Conservation (phyloP, 2,113 vertebrate genomes). For the Pelobates fuscus region DNA sequence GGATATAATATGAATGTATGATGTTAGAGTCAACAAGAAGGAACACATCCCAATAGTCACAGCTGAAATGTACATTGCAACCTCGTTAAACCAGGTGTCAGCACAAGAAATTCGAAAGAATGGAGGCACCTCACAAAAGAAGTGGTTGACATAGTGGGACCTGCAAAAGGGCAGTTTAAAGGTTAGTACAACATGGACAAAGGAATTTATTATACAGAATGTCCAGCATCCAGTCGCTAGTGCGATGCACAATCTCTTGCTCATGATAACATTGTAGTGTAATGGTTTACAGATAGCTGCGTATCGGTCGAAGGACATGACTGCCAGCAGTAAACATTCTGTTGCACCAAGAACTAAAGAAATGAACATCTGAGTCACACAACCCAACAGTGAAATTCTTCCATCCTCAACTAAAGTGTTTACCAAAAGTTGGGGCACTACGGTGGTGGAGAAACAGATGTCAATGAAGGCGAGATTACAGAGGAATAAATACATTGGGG, state of each 20-base stretch:
- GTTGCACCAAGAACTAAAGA: slow-evolving; percentile 61
- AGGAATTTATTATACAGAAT: slow-evolving; percentile 58
- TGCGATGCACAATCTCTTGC: slow-evolving; percentile 39
- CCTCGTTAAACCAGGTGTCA: slow-evolving; percentile 54
- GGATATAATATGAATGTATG: slow-evolving; percentile 30
- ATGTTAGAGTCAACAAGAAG: slow-evolving; percentile 8
- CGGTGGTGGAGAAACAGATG: slow-evolving; percentile 59
- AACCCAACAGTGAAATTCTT: slow-evolving; percentile 56
- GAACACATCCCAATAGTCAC: slow-evolving; percentile 11
- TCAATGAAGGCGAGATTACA: slow-evolving; percentile 63
- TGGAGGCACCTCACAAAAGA: slow-evolving; percentile 63
- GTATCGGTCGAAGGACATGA: slow-evolving; percentile 64
- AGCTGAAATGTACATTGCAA: not conserved
- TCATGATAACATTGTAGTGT: slow-evolving; percentile 58
- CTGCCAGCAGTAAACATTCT: slow-evolving; percentile 60
- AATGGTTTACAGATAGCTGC: slow-evolving; percentile 63
- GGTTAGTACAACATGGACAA: slow-evolving; percentile 54
- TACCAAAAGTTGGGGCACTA: slow-evolving; percentile 57
- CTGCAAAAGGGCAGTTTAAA: slow-evolving; percentile 60
- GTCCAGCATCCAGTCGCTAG: slow-evolving; percentile 56
- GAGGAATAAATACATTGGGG: slow-evolving; percentile 64
- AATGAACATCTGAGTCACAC: slow-evolving; percentile 61
- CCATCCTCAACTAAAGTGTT: slow-evolving; percentile 50
- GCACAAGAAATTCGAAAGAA: slow-evolving; percentile 60
- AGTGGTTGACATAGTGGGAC: slow-evolving; percentile 57